Evolutionary conservation across 1,140 invertebrate genomes (phyloP).

Genomic region (Macrostomum lignano): DNA sequence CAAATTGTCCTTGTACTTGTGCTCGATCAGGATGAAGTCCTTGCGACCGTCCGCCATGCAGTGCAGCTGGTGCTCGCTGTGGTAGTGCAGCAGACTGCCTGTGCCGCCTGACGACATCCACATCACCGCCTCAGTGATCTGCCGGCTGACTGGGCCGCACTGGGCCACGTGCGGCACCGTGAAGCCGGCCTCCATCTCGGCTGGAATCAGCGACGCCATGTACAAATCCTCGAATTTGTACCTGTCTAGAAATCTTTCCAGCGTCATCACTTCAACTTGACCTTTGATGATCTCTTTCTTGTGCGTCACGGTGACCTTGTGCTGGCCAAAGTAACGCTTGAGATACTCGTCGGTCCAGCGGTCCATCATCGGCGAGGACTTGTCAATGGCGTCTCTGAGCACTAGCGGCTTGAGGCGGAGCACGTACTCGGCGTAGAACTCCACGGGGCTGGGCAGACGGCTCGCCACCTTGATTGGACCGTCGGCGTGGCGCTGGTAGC

Average conservation of each 20-base stretch:
- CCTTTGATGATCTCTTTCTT: constrained; percentile 16
- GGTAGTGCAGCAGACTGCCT: constrained; percentile 16
- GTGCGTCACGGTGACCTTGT: background rate
- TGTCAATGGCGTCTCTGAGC: constrained; percentile 11
- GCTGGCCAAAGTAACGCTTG: constrained; percentile 1
- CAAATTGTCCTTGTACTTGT: constrained; percentile 13
- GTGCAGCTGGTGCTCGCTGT: constrained; percentile 22
- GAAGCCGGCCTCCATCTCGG: constrained; percentile 16
- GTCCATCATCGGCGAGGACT: constrained; percentile 9
- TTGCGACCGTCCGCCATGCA: constrained; percentile 23
- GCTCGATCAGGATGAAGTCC: constrained; percentile 22
- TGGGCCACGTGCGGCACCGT: constrained; percentile 16
- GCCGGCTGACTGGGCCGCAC: constrained; percentile 15
- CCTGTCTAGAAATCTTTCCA: constrained; percentile 19
- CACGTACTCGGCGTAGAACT: constrained; percentile 15
- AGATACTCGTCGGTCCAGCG: constrained; percentile 15
- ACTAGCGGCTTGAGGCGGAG: constrained; percentile 12
- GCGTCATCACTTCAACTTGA: constrained; percentile 15
- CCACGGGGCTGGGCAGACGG: constrained; percentile 10
- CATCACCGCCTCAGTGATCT: constrained; percentile 16
- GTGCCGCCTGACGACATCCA: constrained; percentile 26
- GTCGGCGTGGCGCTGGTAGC: constrained; percentile 11
- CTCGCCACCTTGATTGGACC: constrained; percentile 9
- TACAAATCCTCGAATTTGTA: constrained; percentile 25
- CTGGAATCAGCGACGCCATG: constrained; percentile 15